These are phyloP conservation scores for Tragelaphus strepsiceros DNA, from an alignment of 2,113 vertebrate species.

Conservation along the genomic window DNA sequence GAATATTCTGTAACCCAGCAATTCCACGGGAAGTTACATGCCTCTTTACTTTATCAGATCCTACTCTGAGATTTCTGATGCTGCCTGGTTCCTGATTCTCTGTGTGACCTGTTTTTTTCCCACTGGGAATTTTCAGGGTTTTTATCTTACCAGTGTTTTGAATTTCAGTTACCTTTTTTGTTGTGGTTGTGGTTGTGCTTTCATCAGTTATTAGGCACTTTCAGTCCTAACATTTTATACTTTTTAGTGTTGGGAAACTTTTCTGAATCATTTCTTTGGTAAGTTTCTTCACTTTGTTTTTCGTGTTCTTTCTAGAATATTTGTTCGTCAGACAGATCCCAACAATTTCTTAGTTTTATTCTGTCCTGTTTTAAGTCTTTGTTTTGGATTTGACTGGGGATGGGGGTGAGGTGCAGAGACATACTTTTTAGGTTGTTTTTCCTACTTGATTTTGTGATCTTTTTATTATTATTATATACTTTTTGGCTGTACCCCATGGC, in stretches of 20 bases:
- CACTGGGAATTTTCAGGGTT: conserved; percentile 29
- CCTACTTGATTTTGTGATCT: not conserved
- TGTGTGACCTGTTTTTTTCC: not conserved
- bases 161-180: not conserved
- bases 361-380: not conserved
- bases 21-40: not conserved
- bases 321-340: not conserved
- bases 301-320: not conserved
- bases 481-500: not conserved
- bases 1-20: not conserved
- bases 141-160: conserved; percentile 22
- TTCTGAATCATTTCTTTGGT: not conserved
- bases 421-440: not conserved
- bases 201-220: not conserved
- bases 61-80: not conserved
- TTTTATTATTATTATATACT: not conserved
- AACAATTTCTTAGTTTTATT: not conserved
- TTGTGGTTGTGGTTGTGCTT: not conserved
- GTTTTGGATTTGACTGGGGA: not conserved
- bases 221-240: not conserved
- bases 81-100: not conserved
- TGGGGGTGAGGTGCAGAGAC: not conserved
- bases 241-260: conserved; percentile 11
- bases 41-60: not conserved
- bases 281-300: not conserved